Conservation (phyloP, 2,888 invertebrate species). For the Didymodactylos carnosus region DNA sequence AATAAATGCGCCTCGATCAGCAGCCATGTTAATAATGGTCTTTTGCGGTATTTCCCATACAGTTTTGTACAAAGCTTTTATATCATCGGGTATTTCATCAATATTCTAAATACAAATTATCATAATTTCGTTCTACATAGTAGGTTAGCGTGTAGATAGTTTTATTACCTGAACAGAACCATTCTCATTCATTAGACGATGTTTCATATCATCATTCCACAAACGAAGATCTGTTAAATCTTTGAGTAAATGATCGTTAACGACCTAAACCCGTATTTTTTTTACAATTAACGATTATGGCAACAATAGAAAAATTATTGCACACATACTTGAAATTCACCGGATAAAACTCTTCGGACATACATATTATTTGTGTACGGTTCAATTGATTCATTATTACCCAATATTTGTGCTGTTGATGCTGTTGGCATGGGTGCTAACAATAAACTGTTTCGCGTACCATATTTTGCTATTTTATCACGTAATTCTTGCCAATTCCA, state of each 20-base stretch:
- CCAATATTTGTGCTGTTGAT: constrained; percentile 92
- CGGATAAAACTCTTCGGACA: constrained; percentile 71
- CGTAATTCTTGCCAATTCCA: constrained; percentile 75
- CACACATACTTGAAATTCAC: constrained; percentile 56
- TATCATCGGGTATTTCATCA: constrained; percentile 57
- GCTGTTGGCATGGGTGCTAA: constrained; percentile 97
- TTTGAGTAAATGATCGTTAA: constrained; percentile 78
- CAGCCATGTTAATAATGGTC: constrained; percentile 79
- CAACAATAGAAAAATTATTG: constrained; percentile 30
- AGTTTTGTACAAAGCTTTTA: constrained; percentile 74
- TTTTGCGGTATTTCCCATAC: constrained; percentile 93
- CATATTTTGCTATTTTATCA: constrained; percentile 60
- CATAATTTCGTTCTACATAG: too few relatives aligned
- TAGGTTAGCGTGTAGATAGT: background rate
- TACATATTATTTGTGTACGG: constrained; percentile 95
- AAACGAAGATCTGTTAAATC: constrained; percentile 72
- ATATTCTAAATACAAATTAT: constrained; percentile 42
- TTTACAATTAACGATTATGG: constrained; percentile 26
- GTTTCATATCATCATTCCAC: constrained; percentile 89
- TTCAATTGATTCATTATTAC: constrained; percentile 93
- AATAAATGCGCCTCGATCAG: constrained; percentile 87
- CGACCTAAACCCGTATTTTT: constrained; percentile 52
- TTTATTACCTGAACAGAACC: constrained; percentile 55
- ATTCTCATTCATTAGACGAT: constrained; percentile 64
- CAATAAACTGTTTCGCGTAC: constrained; percentile 73